Conservation (phyloP, 1,140 invertebrate species). For the Goniozus legneri region DNA sequence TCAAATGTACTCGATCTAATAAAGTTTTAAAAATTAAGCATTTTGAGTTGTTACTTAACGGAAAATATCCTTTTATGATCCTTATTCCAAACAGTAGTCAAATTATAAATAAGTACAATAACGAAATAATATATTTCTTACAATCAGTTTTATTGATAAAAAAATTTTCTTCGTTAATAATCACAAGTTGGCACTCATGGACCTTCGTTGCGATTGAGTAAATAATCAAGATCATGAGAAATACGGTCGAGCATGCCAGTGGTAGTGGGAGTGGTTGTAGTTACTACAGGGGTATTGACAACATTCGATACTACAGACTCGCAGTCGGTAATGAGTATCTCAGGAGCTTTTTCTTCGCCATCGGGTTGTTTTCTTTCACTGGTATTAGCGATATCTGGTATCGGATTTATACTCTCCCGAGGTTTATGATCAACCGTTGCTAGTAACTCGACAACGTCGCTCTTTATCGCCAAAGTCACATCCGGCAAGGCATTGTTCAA, state of each 20-base stretch:
- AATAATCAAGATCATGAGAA: slow-evolving; percentile 70
- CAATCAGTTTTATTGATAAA: no score
- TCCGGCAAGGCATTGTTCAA: slow-evolving; percentile 42
- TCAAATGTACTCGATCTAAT: no score
- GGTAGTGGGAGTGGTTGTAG: slow-evolving; percentile 25
- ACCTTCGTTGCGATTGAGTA: slow-evolving; percentile 61
- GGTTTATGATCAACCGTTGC: slow-evolving; percentile 13
- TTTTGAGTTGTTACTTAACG: no score
- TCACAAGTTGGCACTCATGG: no score
- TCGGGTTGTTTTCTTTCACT: slow-evolving; percentile 47
- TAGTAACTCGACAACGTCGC: slow-evolving; percentile 23
- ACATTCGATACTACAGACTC: no score
- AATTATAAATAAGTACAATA: no score
- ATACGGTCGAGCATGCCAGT: slow-evolving; percentile 68
- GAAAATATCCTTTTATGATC: no score
- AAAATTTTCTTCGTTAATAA: no score
- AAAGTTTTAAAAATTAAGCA: no score
- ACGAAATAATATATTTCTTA: no score
- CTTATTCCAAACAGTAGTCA: no score
- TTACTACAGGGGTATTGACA: no score
- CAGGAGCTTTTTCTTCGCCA: slow-evolving; percentile 45
- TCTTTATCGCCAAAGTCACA: slow-evolving; percentile 44
- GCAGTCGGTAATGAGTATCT: slow-evolving; percentile 33
- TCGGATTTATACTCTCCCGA: slow-evolving; percentile 29
- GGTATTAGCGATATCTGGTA: slow-evolving; percentile 50